Evolutionary conservation across 2,888 invertebrate species (phyloP), one percentile per base, ranked within the genome.

Genomic region (Kuschelorhynchus macadamiae): DNA sequence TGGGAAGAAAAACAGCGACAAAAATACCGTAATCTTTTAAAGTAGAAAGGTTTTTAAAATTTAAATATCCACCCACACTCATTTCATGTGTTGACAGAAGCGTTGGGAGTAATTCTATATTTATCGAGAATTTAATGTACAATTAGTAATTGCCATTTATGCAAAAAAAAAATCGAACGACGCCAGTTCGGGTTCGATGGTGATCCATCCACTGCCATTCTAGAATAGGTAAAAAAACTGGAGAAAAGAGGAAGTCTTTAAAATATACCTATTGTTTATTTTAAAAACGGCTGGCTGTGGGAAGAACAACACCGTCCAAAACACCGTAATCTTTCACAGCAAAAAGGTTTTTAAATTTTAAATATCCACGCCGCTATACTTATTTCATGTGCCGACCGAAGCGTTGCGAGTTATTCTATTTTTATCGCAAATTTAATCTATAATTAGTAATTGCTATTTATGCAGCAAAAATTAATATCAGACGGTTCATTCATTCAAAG

Each of bases 281-380:
- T 56, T 39, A 56, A 42, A 16, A 33, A 9, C 30, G 16, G 12
- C 12, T 39, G 14, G 30, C 42, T 42, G 56, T 56, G 56, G 56
- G 56, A 25, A 44, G 56, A 44, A 42, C 56, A 53, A 53, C 36
- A 53, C 16, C 56, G 42, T 20, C 42, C 42, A 42, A 42, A 42
- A 42, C 30, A 42, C 12, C 16, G 14, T 39, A 53, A 39, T 53
- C 12, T 53, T 30, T 25, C 17, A 41, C 25, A 56, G 30, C 56
- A 41, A 39, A 52, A 36, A 41, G 56, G 11, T 47, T 59, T 59
- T 59, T 59, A 59, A 59, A 59, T 16, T 59, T 59, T 59, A 59
- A 59, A 59, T 59, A 17, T n/a, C 59, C 59, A 16, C 18, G 12
- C 18, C n/a, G 25, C 30, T 50, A n/a, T n/a, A 50, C 30, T 50